Base-by-base conservation (phyloP, 2,113 vertebrate genomes). In the Caretta caretta region DNA sequence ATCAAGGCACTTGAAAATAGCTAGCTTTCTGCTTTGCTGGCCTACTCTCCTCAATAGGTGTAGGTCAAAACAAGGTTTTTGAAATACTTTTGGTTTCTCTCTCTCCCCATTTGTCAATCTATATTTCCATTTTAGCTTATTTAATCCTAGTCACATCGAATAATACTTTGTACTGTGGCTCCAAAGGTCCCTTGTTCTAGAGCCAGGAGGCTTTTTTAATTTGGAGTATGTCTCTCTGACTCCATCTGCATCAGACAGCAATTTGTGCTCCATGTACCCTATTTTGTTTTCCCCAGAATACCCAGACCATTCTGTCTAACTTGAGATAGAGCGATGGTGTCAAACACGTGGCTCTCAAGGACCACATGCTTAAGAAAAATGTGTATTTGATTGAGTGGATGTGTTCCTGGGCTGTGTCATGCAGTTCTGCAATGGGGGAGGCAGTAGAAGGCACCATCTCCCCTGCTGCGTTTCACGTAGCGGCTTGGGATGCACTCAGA, bases 321-420 rank as follows among this genome's bases (percentile, higher is more conserved):
- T 80, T 78, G 59, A 94, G 1, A 4, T 38, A 14, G 3, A 0
- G 1, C 14, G 0, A 1, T 87, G 38, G 14, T 83, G 51, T 93
- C 46, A 80, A 5, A 51, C 14, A 0, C 0, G 2, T 29, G 31
- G 4, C n/a, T 62, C 46, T 93, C 0, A 1, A 78, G 76, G 46
- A n/a, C 90, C 0, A 0, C 0, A 24, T 78, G 76, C 48, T 75
- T 75, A 25, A 22, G 22, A 8, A 80, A 62, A 25, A 50, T 2
- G 8, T 72, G n/a, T 51, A 80, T 14, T 38, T 42, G 20, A 17
- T 22, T 75, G 69, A 42, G 35, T 22, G n/a, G 38, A 10, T 69
- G 62, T 69, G 27, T n/a, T 75, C 20, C 69, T 75, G n/a, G n/a
- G 9, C n/a, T n/a, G 29, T 42, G n/a, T 24, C 69, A 42, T 42